A percentile compares a stretch with the other conserved stretches of the same genome.
These are phyloP conservation scores for Lutjanus campechanus DNA, from an alignment of 2,797 vertebrate genomes.

Conservation along the genomic window DNA sequence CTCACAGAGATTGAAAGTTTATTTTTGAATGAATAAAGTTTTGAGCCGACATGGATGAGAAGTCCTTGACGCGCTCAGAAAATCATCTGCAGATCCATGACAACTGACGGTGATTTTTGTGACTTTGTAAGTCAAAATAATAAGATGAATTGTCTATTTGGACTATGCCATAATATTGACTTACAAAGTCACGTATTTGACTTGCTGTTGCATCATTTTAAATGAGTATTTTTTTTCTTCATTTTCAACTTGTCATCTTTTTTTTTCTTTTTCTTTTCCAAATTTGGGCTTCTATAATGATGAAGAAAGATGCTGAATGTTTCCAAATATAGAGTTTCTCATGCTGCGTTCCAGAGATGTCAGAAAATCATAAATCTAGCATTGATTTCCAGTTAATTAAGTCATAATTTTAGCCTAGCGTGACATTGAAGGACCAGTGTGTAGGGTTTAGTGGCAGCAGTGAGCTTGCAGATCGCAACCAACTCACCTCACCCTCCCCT, in stretches of 20 bases:
- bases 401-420: neutral
- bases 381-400: neutral
- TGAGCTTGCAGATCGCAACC: too few relatives aligned
- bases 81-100: too few relatives aligned
- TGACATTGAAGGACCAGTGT: neutral
- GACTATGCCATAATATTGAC: neutral
- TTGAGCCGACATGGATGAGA: too few relatives aligned
- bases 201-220: neutral
- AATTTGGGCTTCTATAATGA: neutral
- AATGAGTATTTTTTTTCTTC: neutral
- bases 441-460: too few relatives aligned
- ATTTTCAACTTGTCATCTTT: neutral
- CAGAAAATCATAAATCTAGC: neutral
- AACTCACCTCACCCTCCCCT: too few relatives aligned
- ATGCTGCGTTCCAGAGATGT: constrained; percentile 5
- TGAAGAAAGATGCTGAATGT: neutral
- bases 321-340: neutral
- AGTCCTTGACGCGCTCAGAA: too few relatives aligned
- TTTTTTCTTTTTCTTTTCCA: neutral
- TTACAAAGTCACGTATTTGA: neutral
- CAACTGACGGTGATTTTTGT: neutral
- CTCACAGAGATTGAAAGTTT: neutral
- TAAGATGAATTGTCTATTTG: neutral
- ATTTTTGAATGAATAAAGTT: neutral
- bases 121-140: neutral